These are phyloP conservation scores for Stenodera caucasica DNA, from an alignment of 2,888 invertebrate genomes.

Conservation along the genomic window DNA sequence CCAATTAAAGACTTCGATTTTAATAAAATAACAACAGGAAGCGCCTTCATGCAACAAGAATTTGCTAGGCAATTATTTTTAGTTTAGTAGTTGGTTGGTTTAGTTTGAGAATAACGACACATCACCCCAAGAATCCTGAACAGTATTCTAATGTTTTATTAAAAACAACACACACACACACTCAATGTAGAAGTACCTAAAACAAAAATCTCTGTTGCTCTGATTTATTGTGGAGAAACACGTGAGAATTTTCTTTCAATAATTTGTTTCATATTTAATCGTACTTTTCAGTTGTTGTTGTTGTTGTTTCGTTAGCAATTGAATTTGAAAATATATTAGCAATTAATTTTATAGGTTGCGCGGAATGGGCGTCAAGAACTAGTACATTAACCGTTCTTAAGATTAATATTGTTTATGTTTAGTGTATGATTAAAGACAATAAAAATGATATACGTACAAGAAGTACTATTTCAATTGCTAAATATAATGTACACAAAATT, in stretches of 20 bases:
- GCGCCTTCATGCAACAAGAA: slow-evolving; percentile 2
- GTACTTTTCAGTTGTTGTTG: not conserved
- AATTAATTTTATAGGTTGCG: not conserved
- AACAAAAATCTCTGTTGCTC: not conserved
- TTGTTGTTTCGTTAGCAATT: not conserved
- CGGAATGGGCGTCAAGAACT: not conserved
- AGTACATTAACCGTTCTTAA: not conserved
- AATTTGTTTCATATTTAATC: not conserved
- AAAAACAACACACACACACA: not conserved
- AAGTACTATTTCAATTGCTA: not conserved
- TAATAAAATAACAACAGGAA: slow-evolving; percentile 6
- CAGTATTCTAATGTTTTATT: not conserved
- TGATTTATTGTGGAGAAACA: not conserved
- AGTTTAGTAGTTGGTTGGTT: not conserved
- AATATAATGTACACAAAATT: not conserved
- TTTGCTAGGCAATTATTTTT: slow-evolving; percentile 4
- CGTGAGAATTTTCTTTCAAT: not conserved
- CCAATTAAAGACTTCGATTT: slow-evolving; percentile 6
- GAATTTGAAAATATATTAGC: slow-evolving; percentile 2
- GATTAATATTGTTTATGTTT: slow-evolving; percentile 1
- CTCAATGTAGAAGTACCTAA: not conserved
- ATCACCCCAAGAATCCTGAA: slow-evolving; percentile 1
- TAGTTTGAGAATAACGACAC: slow-evolving; percentile 1
- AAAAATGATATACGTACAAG: not conserved
- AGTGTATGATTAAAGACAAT: not conserved